phyloP scores from a whole-genome alignment of 2,113 vertebrate species.

The Poecile atricapillus region DNA sequence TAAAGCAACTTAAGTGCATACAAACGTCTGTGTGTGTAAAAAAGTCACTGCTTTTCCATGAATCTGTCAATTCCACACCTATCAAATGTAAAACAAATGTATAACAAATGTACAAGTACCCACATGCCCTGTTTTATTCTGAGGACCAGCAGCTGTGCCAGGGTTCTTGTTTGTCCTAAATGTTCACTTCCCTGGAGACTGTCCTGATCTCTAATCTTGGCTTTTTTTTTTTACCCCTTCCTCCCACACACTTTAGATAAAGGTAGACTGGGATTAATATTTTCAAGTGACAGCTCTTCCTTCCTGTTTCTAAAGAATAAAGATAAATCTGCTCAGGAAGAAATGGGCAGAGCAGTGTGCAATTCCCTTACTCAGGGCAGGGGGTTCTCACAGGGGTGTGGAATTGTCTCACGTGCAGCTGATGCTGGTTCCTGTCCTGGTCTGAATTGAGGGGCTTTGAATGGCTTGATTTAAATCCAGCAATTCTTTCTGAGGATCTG shows the following conservation, averaged over 20 bases:
- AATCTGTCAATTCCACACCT: background rate
- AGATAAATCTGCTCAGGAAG: background rate
- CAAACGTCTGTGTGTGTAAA: background rate
- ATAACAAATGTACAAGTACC: background rate
- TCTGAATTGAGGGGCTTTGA: background rate
- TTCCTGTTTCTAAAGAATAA: constrained; percentile 16
- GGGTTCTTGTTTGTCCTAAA: background rate
- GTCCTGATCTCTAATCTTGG: background rate
- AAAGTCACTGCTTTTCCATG: background rate
- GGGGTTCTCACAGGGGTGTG: background rate
- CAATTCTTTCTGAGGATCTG: background rate
- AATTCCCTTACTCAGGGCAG: rapidly evolving
- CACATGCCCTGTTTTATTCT: background rate
- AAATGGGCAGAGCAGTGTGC: background rate
- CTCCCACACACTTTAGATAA: background rate
- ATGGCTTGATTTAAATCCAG: background rate
- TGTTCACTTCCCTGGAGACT: background rate
- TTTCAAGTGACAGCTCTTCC: constrained; percentile 21
- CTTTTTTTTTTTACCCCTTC: background rate
- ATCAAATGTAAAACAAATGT: background rate
- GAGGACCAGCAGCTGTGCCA: background rate
- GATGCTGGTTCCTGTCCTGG: background rate
- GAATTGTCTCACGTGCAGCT: background rate
- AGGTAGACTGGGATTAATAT: background rate
- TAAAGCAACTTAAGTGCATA: background rate